Base-by-base conservation (phyloP, 2,113 vertebrate species). In the Lontra canadensis region DNA sequence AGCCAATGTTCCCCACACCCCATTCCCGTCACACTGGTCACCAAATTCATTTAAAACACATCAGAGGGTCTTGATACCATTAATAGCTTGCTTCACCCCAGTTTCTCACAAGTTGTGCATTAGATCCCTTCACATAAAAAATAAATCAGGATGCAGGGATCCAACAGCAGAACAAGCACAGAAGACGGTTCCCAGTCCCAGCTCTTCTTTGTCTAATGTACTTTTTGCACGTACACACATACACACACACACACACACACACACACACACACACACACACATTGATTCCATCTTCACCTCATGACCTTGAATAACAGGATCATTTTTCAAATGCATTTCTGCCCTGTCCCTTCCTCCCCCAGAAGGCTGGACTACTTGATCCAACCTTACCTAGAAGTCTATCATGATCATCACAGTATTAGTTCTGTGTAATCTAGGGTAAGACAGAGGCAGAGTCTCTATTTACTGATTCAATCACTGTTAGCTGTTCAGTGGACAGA, bases 271-370 rank as follows among this genome's bases (percentile, higher is more conserved):
- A 47, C 47, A 47, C 39, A 44, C 12, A 79, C 5, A 29, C 90
- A 90, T 20, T 65, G 94, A 97, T 90, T 85, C 92, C 65, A 52
- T 82, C 59, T 82, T 79, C 74, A 96, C 81, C 44, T 79, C 80
- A 44, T 83, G 96, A 97, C 97, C 97, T 96, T 96, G 84, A 96
- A 79, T 26, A 96, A 69, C 57, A 92, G 47, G 84, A 96, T 97
- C 92, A 67, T 86, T 97, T 97, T 96, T 97, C 96, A 97, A 79
- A 96, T 86, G 92, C 95, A 91, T 89, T 86, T 97, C 95, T 95
- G 88, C 67, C 67, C 59, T 2, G 12, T 86, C 36, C 65, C 83
- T 61, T 52, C 57, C 76, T 44, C 36, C 59, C 67, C 7, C 11
- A 29, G 65, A 94, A 95, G 78, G 52, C 73, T 63, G 52, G 63